These are phyloP conservation scores for Chirona hameri DNA, from an alignment of 2,888 invertebrate genomes.

Conservation along the genomic window DNA sequence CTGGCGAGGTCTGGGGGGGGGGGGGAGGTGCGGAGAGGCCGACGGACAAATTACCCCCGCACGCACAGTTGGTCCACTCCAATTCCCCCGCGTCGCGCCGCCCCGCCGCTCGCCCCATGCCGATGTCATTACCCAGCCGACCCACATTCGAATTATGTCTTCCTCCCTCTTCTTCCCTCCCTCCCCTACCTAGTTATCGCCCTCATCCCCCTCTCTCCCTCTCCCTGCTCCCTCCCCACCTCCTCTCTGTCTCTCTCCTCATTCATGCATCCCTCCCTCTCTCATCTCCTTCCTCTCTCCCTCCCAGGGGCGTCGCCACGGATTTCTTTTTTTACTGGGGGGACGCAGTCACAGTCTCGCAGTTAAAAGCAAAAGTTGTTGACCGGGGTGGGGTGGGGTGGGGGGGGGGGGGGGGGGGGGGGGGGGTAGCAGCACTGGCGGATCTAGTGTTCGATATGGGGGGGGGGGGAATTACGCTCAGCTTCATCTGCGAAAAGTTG, in stretches of 20 bases:
- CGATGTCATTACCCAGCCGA: neutral
- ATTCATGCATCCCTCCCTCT: neutral
- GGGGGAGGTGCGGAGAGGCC: neutral
- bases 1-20: neutral
- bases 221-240: neutral
- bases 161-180: neutral
- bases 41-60: neutral
- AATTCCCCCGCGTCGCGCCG: too few species aligned
- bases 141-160: neutral
- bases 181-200: neutral
- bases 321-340: too few species aligned
- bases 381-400: too few species aligned
- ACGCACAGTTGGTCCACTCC: too few species aligned
- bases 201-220: neutral
- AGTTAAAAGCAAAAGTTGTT: too few species aligned
- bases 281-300: neutral
- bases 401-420: too few species aligned
- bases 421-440: too few species aligned
- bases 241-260: neutral
- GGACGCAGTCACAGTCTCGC: too few species aligned
- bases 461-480: too few species aligned
- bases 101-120: neutral
- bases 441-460: too few species aligned
- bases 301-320: too few species aligned
- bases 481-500: too few species aligned